Conservation (phyloP, 2,888 invertebrate genomes). For the Heterodera filipjevi region DNA sequence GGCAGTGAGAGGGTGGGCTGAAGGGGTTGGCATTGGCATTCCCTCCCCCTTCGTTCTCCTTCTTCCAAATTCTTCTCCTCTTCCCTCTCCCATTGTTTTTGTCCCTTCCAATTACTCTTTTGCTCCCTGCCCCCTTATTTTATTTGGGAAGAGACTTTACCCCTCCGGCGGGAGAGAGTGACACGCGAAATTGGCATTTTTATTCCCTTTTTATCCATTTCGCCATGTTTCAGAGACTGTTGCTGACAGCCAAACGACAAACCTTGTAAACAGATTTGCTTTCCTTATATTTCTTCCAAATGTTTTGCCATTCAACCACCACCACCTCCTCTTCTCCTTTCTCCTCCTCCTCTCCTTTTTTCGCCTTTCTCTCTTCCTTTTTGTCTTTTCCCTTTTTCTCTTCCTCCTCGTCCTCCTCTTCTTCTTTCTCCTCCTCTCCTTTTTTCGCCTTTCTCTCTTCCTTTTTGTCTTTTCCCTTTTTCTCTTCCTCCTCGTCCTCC, state of each 20-base stretch:
- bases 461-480: too few relatives aligned
- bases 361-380: neutral
- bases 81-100: neutral
- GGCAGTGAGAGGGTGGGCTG: neutral
- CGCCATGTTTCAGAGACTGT: neutral
- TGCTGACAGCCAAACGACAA: neutral
- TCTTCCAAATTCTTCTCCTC: neutral
- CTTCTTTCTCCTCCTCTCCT: neutral
- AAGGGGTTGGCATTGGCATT: too few relatives aligned
- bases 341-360: too few relatives aligned
- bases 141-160: conserved; percentile 2
- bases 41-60: neutral
- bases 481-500: neutral
- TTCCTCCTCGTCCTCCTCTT: neutral
- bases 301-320: too few relatives aligned
- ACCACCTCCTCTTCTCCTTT: too few relatives aligned
- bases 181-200: conserved; percentile 4
- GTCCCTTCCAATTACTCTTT: conserved; percentile 10
- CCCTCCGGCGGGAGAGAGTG: neutral
- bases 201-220: neutral
- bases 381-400: neutral
- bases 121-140: neutral
- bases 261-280: neutral
- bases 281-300: too few relatives aligned
- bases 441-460: neutral